Evolutionary conservation across 1,140 invertebrate genomes (phyloP).

Genomic region (Drosophila busckii): DNA sequence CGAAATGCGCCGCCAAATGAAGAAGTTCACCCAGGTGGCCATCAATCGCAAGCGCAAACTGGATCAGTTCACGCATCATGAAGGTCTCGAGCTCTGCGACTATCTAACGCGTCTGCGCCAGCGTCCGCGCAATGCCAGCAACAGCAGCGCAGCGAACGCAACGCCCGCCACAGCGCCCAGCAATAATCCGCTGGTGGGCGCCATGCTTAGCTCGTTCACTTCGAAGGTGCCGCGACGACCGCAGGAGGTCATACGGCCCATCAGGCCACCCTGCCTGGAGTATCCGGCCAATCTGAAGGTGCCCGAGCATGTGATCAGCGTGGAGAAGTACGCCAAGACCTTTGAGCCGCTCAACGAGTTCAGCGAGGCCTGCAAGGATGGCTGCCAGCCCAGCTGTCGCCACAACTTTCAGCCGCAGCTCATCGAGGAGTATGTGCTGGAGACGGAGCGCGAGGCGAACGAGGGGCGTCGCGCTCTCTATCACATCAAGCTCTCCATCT

Average conservation of each 20-base stretch:
- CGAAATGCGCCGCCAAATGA: constrained; percentile 86
- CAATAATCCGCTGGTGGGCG: constrained; percentile 68
- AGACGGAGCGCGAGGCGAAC: constrained; percentile 85
- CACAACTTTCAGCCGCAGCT: constrained; percentile 88
- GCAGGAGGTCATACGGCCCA: constrained; percentile 77
- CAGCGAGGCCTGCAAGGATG: constrained; percentile 62
- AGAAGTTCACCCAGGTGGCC: constrained; percentile 87
- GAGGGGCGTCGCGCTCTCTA: constrained; percentile 82
- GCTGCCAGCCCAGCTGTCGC: constrained; percentile 57
- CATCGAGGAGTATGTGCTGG: constrained; percentile 93
- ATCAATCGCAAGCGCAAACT: constrained; percentile 93
- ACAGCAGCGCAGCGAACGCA: constrained; percentile 48
- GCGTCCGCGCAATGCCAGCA: constrained; percentile 56
- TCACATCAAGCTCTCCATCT: constrained; percentile 91
- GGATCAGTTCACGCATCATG: constrained; percentile 89
- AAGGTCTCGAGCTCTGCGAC: constrained; percentile 87
- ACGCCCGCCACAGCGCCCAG: constrained; percentile 75
- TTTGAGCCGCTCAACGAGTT: constrained; percentile 78
- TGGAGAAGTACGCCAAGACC: constrained; percentile 81
- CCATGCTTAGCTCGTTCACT: constrained; percentile 75
- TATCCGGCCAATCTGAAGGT: constrained; percentile 77
- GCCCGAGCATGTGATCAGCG: constrained; percentile 74
- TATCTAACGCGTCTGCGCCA: constrained; percentile 80
- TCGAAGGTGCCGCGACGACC: constrained; percentile 72
- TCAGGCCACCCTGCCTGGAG: constrained; percentile 79